Base-by-base conservation (phyloP, 2,797 vertebrate genomes). In the Ctenopoma multispine region DNA sequence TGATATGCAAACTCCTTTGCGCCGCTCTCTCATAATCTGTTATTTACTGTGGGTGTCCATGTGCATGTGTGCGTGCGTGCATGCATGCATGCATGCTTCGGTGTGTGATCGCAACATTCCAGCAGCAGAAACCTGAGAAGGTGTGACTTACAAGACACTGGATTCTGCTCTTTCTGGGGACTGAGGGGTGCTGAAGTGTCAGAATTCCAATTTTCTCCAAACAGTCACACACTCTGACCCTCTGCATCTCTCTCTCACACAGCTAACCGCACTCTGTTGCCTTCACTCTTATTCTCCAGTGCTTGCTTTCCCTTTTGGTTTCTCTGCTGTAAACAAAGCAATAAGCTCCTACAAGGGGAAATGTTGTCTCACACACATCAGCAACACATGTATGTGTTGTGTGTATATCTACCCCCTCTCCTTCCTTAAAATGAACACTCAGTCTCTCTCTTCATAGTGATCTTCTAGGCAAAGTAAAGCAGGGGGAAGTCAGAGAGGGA, bases 71-170 rank as follows among this genome's bases (percentile, higher is more conserved):
- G 60, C 41, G 29, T 66, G 80, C 13, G 21, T 43, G 67, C 40
- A 13, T 31, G 50, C 17, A 41, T 17, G 75, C 20, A 68, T 46
- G 57, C 36, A 41, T 56, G 70, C 72, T 61, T 63, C 18, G 49
- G 68, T n/a, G 61, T 76, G 73, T 62, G 55, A 87, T 78, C 23
- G 51, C 64, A 54, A 79, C 87, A 90, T 89, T 90, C 89, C 83
- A 80, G 79, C 79, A 64, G 77, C 66, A 63, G 91, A 90, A 92
- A 92, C 91, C 75, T 77, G 89, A 93, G 92, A 90, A 89, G 87
- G 86, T 91, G 88, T 82, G 85, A 92, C 86, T 87, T 85, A 88
- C 65, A 53, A 89, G 86, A 90, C 86, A 80, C 81, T 90, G 75
- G 80, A 87, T 88, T 89, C 68, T 60, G 69, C 79, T 86, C 80